phyloP scores from a whole-genome alignment of 2,797 vertebrate genomes.

The Euthynnus affinis region DNA sequence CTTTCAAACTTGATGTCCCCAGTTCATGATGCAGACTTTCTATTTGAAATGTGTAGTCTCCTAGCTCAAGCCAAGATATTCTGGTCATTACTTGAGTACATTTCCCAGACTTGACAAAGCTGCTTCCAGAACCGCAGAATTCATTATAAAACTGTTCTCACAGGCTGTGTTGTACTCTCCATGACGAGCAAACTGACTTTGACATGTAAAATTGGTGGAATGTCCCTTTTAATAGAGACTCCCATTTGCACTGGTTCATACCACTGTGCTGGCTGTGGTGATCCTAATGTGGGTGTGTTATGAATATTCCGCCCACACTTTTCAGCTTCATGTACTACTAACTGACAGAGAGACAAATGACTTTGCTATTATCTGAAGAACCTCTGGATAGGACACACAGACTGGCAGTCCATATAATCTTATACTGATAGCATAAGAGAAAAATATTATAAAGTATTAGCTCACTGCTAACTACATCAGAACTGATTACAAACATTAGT shows the following conservation, averaged over 20 bases:
- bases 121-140: conserved; percentile 50
- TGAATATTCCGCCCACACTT: conserved; percentile 47
- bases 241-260: conserved; percentile 2
- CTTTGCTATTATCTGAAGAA: conserved; percentile 1
- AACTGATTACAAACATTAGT: not conserved
- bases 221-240: conserved; percentile 52
- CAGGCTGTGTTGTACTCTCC: conserved; percentile 39
- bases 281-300: not conserved
- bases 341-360: conserved; percentile 12
- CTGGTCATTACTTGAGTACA: conserved; percentile 24
- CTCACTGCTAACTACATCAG: not conserved
- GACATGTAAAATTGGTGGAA: conserved; percentile 58
- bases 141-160: conserved; percentile 54
- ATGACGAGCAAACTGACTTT: conserved; percentile 48
- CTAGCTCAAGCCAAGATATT: conserved; percentile 16
- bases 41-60: conserved; percentile 24
- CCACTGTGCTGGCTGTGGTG: conserved; percentile 40
- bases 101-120: conserved; percentile 55
- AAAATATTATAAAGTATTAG: not conserved
- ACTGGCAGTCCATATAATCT: not conserved
- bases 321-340: conserved; percentile 30
- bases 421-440: conserved; percentile 11
- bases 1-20: not conserved
- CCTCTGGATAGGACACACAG: not conserved
- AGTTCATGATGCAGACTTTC: not conserved